Evolutionary conservation across 1,140 invertebrate genomes (phyloP).

Genomic region (Galendromus occidentalis): DNA sequence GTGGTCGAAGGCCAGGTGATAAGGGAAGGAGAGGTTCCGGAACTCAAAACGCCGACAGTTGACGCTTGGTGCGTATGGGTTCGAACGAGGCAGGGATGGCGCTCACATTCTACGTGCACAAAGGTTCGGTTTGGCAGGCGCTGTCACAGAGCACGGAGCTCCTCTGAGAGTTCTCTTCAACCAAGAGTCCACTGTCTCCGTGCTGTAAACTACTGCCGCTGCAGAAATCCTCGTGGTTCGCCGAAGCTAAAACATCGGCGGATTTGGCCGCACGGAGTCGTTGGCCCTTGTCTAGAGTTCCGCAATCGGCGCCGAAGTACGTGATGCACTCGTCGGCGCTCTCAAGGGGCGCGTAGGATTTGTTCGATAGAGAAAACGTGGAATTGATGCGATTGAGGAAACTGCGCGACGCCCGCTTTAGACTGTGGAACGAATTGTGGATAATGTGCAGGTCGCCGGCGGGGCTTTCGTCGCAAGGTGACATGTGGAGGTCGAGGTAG

Average conservation of each 20-base stretch:
- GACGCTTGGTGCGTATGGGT: too few species aligned
- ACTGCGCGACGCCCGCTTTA: slow-evolving; percentile 6
- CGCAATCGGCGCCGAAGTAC: slow-evolving; percentile 1
- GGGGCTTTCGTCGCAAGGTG: slow-evolving; percentile 7
- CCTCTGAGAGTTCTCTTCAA: slow-evolving; percentile 7
- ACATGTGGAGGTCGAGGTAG: slow-evolving; percentile 18
- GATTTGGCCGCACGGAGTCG: slow-evolving; percentile 6
- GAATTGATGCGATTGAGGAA: slow-evolving; percentile 8
- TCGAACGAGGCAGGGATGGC: too few species aligned
- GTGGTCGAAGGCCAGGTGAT: too few species aligned
- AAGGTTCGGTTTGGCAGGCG: slow-evolving; percentile 5
- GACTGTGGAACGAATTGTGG: slow-evolving; percentile 9
- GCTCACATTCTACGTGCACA: slow-evolving; percentile 4
- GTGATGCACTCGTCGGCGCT: slow-evolving; percentile 7
- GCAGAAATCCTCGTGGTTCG: neutral
- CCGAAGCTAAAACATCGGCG: neutral
- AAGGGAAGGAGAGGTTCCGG: too few species aligned
- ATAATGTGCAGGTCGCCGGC: slow-evolving; percentile 1
- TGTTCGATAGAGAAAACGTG: slow-evolving; percentile 6
- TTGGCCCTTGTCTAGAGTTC: neutral
- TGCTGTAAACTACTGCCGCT: neutral
- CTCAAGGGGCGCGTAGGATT: slow-evolving; percentile 6
- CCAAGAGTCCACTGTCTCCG: slow-evolving; percentile 6
- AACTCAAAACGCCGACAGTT: too few species aligned
- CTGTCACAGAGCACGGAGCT: slow-evolving; percentile 11